Percentiles rank a stretch among this genome's conserved stretches.
Evolutionary conservation across 2,888 invertebrate genomes (phyloP).

Genomic region (Apamea crenata): DNA sequence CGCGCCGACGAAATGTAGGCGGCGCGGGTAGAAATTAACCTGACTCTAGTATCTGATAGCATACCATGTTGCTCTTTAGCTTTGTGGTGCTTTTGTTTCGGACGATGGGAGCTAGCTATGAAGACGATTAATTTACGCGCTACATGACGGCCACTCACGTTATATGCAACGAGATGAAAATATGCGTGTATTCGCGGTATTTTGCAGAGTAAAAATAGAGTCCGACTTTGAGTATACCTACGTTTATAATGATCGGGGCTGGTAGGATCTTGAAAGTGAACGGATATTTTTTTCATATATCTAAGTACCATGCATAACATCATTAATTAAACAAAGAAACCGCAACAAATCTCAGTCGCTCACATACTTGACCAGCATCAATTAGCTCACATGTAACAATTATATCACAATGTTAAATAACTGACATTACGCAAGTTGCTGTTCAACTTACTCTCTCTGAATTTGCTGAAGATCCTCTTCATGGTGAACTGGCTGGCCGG

Average conservation of each 20-base stretch:
- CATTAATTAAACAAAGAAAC: conserved; percentile 33
- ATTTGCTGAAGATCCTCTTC: conserved; percentile 83
- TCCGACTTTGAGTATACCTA: background rate
- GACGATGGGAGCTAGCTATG: conserved; percentile 70
- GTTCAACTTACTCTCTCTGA: conserved; percentile 82
- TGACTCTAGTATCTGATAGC: conserved; percentile 69
- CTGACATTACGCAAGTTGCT: conserved; percentile 39
- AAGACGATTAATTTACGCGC: conserved; percentile 76
- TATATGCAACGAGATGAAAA: conserved; percentile 46
- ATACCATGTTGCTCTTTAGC: conserved; percentile 67
- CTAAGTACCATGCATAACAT: background rate
- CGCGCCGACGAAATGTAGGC: conserved; percentile 80
- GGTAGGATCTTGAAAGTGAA: conserved; percentile 21
- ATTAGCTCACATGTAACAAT: conserved; percentile 53
- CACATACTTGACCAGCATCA: conserved; percentile 40
- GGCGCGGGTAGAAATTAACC: conserved; percentile 76
- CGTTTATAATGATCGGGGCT: conserved; percentile 5
- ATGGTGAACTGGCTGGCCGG: conserved; percentile 65
- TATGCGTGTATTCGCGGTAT: conserved; percentile 45
- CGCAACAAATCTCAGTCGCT: conserved; percentile 3
- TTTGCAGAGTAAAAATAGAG: conserved; percentile 19
- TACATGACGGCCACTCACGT: conserved; percentile 56
- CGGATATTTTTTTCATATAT: conserved; percentile 1
- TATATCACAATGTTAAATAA: conserved; percentile 53
- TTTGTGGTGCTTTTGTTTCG: conserved; percentile 68